A percentile compares a stretch with the other conserved stretches of the same genome.
Evolutionary conservation across 2,888 invertebrate genomes (phyloP).

Genomic region (Tenthredo mesomela): DNA sequence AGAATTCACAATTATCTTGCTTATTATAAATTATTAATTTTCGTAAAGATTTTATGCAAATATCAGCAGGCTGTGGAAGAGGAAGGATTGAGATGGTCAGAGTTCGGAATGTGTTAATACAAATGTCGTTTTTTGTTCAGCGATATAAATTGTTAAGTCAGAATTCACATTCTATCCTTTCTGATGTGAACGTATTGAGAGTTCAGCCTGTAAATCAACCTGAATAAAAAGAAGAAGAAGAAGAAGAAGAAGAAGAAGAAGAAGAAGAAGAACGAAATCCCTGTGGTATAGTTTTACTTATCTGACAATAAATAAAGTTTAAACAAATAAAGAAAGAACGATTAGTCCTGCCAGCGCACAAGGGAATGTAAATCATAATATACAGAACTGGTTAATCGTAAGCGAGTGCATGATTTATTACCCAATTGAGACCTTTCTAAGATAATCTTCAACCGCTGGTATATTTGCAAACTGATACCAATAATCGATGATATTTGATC

Average conservation of each 20-base stretch:
- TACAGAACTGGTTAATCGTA: conserved; percentile 32
- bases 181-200: conserved; percentile 71
- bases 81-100: not conserved
- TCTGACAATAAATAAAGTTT: conserved; percentile 31
- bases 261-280: not conserved
- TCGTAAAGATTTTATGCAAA: not conserved
- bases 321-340: conserved; percentile 22
- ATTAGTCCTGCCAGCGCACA: conserved; percentile 6
- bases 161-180: not conserved
- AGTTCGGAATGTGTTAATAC: not conserved
- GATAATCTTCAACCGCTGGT: not conserved
- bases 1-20: not conserved
- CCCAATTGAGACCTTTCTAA: conserved; percentile 13
- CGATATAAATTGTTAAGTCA: not conserved
- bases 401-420: conserved; percentile 30
- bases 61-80: not conserved
- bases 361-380: conserved; percentile 30
- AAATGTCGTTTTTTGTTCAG: not conserved
- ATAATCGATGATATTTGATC: not conserved
- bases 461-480: not conserved
- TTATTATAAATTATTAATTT: not conserved
- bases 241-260: no score
- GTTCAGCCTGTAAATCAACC: conserved; percentile 73
- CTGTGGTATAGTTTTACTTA: not conserved
- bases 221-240: not conserved